Evolutionary conservation across 2,113 vertebrate species (phyloP).

Genomic region (western clawed frog (Xenopus tropicalis)): DNA sequence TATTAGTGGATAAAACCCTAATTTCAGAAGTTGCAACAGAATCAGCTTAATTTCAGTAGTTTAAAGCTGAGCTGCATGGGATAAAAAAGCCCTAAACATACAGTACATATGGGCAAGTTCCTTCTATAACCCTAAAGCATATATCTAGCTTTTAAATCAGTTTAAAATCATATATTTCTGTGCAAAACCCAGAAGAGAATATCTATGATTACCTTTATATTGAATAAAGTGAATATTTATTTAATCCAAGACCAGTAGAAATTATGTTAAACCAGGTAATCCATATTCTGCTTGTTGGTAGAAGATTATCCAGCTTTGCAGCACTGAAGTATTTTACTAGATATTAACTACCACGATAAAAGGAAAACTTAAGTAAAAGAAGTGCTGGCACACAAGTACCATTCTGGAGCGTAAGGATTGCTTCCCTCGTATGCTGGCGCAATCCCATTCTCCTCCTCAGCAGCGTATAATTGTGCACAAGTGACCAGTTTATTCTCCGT

Average conservation of each 20-base stretch:
- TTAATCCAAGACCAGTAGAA: background rate
- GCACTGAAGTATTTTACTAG: too few relatives aligned
- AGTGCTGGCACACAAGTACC: too few relatives aligned
- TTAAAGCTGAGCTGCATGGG: constrained; percentile 50
- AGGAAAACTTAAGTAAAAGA: too few relatives aligned
- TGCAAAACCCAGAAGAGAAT: constrained; percentile 8
- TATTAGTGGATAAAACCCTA: too few relatives aligned
- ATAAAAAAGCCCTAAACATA: constrained; percentile 63
- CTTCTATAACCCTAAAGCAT: constrained; percentile 57
- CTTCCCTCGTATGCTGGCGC: too few relatives aligned
- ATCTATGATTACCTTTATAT: background rate
- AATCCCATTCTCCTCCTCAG: too few relatives aligned
- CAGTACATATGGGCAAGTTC: constrained; percentile 64
- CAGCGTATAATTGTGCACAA: too few relatives aligned
- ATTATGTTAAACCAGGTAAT: background rate
- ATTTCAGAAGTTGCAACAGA: constrained; percentile 58
- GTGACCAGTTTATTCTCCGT: too few relatives aligned
- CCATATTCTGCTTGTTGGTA: background rate
- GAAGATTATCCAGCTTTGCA: too few relatives aligned
- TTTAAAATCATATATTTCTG: constrained; percentile 56
- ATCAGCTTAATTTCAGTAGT: constrained; percentile 71
- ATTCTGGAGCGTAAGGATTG: too few relatives aligned
- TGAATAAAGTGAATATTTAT: background rate
- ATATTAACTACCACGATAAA: too few relatives aligned
- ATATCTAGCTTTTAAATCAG: constrained; percentile 59